These are phyloP conservation scores for Cheilosia vernalis DNA, from an alignment of 2,888 invertebrate species.

Conservation along the genomic window DNA sequence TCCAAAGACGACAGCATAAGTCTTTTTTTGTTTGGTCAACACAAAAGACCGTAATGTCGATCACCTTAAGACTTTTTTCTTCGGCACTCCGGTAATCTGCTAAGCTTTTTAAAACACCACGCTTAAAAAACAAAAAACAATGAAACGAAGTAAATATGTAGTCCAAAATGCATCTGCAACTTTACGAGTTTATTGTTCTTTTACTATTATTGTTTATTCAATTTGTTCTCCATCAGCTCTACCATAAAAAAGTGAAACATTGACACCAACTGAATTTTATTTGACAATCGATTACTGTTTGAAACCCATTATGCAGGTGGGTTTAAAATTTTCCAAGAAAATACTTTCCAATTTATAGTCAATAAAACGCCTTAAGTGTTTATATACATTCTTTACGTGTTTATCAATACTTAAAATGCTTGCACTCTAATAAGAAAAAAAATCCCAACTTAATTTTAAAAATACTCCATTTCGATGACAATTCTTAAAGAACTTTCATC, in stretches of 20 bases:
- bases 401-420: slow-evolving; percentile 33
- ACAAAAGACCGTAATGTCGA: too few relatives aligned
- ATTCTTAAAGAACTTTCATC: slow-evolving; percentile 17
- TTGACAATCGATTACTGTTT: slow-evolving; percentile 40
- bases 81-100: too few relatives aligned
- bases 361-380: slow-evolving; percentile 36
- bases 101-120: too few relatives aligned
- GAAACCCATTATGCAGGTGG: slow-evolving; percentile 13
- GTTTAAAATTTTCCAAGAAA: background rate
- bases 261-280: slow-evolving; percentile 49
- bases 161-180: background rate
- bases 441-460: slow-evolving; percentile 1
- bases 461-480: background rate
- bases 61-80: too few relatives aligned
- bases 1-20: too few relatives aligned
- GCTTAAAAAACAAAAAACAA: background rate
- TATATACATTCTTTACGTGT: slow-evolving; percentile 17
- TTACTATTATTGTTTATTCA: slow-evolving; percentile 32
- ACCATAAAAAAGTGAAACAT: slow-evolving; percentile 52
- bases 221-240: slow-evolving; percentile 29
- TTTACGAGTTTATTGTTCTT: background rate
- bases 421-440: slow-evolving; percentile 26
- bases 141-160: background rate
- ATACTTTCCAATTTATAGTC: slow-evolving; percentile 22
- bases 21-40: too few relatives aligned